A percentile compares a stretch with the other conserved stretches of the same genome.
phyloP scores from a whole-genome alignment of 2,113 vertebrate species.

The Notothenia rossii region DNA sequence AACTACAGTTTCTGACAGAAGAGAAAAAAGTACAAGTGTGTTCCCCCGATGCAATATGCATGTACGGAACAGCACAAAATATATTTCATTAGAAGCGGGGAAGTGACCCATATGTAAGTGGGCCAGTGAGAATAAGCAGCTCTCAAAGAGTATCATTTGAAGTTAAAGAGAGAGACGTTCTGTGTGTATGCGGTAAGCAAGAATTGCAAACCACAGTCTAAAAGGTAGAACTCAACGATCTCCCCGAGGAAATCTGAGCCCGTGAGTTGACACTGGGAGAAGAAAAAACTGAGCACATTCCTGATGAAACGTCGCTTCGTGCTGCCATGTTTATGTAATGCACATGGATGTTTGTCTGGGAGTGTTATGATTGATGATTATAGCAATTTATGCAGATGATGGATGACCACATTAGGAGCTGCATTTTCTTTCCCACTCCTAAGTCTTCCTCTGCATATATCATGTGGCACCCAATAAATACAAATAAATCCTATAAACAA shows the following conservation, averaged over 20 bases:
- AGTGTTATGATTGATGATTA: constrained; percentile 69
- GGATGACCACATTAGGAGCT: constrained; percentile 62
- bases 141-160: constrained; percentile 36
- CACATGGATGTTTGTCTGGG: constrained; percentile 57
- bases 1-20: neutral
- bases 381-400: constrained; percentile 70
- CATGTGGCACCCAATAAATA: constrained; percentile 19
- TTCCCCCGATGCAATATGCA: neutral
- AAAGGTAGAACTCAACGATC: constrained; percentile 35
- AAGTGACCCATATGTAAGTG: constrained; percentile 36
- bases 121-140: constrained; percentile 22
- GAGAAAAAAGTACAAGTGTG: neutral
- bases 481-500: constrained; percentile 13
- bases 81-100: constrained; percentile 18
- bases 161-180: constrained; percentile 36
- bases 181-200: constrained; percentile 19
- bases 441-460: constrained; percentile 32
- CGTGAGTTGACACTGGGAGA: constrained; percentile 18
- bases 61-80: constrained; percentile 1
- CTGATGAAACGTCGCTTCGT: constrained; percentile 37
- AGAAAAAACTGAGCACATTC: constrained; percentile 16
- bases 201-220: constrained; percentile 11
- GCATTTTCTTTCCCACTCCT: neutral
- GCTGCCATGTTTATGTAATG: constrained; percentile 44
- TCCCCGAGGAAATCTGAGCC: constrained; percentile 56